These are phyloP conservation scores for Cephus runcator DNA, from an alignment of 2,888 invertebrate species.

Conservation along the genomic window DNA sequence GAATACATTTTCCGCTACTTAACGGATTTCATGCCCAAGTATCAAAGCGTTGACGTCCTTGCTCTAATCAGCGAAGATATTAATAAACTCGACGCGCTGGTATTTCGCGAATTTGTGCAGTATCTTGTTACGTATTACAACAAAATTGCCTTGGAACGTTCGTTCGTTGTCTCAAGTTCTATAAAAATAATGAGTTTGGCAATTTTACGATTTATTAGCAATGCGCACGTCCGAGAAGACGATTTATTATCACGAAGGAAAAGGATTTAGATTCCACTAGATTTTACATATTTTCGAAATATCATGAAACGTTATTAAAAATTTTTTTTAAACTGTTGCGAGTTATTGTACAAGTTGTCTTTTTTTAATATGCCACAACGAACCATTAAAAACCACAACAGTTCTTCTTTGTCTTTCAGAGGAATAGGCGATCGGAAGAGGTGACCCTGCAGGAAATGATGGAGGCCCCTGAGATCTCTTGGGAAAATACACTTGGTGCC, in stretches of 20 bases:
- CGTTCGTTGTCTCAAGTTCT: too few species aligned
- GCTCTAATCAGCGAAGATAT: slow-evolving; percentile 43
- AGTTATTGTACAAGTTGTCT: too few species aligned
- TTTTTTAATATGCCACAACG: too few species aligned
- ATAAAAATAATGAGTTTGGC: too few species aligned
- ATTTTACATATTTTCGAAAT: not conserved
- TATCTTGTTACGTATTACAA: not conserved
- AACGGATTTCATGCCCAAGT: slow-evolving; percentile 57
- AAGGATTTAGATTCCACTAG: not conserved
- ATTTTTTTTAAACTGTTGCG: not conserved
- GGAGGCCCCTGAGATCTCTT: slow-evolving; percentile 58
- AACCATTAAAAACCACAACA: too few species aligned
- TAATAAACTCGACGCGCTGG: slow-evolving; percentile 11
- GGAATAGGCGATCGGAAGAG: slow-evolving; percentile 31
- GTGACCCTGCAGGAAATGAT: slow-evolving; percentile 29
- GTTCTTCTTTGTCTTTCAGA: slow-evolving; percentile 18
- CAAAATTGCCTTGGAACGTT: not conserved
- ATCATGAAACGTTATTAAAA: not conserved
- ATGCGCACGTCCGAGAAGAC: too few species aligned
- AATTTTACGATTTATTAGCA: too few species aligned
- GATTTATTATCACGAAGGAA: not conserved
- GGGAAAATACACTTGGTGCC: slow-evolving; percentile 57
- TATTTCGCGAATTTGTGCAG: not conserved
- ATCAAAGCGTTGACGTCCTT: slow-evolving; percentile 56
- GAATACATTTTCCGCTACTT: slow-evolving; percentile 61